A percentile compares a stretch with the other conserved stretches of the same genome.
Conservation (phyloP, 2,113 vertebrate genomes). For the Mola mola region DNA sequence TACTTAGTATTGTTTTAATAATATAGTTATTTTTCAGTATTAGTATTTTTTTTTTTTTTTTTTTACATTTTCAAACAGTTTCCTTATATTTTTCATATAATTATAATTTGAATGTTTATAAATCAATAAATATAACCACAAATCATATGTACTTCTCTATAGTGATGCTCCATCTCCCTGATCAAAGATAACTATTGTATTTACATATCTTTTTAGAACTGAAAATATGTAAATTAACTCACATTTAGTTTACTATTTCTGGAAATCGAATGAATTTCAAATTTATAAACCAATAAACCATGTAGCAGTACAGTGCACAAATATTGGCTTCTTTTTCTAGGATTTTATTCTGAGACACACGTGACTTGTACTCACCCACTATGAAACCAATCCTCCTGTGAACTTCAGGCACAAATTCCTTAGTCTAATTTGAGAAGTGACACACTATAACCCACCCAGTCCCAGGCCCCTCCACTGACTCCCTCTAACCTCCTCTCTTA, state of each 20-base stretch:
- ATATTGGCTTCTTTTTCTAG: neutral
- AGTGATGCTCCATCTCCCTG: neutral
- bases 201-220: neutral
- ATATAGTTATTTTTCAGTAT: no score
- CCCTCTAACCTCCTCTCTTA: slow-evolving; percentile 17
- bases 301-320: neutral
- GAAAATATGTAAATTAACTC: neutral
- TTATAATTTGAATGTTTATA: neutral
- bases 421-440: slow-evolving; percentile 81
- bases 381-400: slow-evolving; percentile 80
- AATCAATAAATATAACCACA: neutral
- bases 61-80: neutral
- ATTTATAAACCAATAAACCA: neutral
- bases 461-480: slow-evolving; percentile 26
- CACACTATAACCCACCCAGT: slow-evolving; percentile 56
- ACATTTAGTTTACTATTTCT: neutral
- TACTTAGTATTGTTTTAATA: no score
- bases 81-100: neutral
- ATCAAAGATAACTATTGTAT: neutral
- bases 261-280: neutral
- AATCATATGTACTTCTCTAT: neutral
- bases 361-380: slow-evolving; percentile 45
- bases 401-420: slow-evolving; percentile 83
- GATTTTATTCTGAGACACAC: slow-evolving; percentile 29
- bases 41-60: neutral